Evolutionary conservation across 2,797 vertebrate genomes (phyloP).

Genomic region (Myoxocephalus aenaeus): DNA sequence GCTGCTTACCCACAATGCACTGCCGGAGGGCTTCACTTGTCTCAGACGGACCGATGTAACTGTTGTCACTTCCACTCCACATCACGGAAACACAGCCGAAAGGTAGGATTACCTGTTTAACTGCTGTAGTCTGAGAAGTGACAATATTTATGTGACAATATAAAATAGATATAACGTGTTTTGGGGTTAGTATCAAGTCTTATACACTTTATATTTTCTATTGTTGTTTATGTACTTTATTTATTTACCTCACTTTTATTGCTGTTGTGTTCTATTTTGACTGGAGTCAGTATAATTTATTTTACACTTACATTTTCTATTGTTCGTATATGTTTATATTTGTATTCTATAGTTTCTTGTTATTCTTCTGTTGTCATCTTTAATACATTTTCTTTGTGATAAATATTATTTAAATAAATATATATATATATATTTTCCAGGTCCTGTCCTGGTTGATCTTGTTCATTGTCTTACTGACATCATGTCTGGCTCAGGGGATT

Average conservation of each 20-base stretch:
- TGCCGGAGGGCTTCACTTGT: constrained; percentile 40
- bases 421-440: constrained; percentile 36
- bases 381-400: not conserved
- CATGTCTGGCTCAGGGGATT: constrained; percentile 79
- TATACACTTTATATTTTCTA: too few species aligned
- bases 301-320: not conserved
- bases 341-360: not conserved
- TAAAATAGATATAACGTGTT: too few species aligned
- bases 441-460: constrained; percentile 22
- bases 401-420: too few species aligned
- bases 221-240: not conserved
- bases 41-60: constrained; percentile 41
- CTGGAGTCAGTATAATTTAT: not conserved
- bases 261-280: not conserved
- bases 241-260: not conserved
- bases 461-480: constrained; percentile 16
- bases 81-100: constrained; percentile 6
- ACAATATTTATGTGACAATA: too few species aligned
- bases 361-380: not conserved
- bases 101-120: constrained; percentile 15
- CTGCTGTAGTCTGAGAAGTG: too few species aligned
- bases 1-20: constrained; percentile 65
- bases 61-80: not conserved
- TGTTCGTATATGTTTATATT: not conserved
- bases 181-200: too few species aligned